These are phyloP conservation scores for Thripadectes ignobilis DNA, from an alignment of 2,797 vertebrate genomes.

Conservation along the genomic window DNA sequence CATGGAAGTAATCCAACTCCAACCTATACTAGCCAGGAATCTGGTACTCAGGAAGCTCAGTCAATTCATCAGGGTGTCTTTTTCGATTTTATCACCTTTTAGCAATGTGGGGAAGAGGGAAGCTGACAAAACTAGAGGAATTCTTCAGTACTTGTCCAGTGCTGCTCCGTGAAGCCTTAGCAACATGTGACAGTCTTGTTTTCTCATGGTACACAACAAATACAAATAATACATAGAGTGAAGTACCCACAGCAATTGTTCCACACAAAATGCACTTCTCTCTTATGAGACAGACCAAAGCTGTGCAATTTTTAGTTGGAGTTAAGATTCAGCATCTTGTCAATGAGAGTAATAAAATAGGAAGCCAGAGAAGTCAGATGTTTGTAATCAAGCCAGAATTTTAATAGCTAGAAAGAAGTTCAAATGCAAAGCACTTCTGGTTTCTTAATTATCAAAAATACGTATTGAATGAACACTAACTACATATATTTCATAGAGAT, in stretches of 20 bases:
- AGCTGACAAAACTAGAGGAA: neutral
- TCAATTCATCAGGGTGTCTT: neutral
- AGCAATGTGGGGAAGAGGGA: neutral
- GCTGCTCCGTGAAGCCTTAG: neutral
- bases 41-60: neutral
- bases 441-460: neutral
- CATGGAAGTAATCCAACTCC: neutral
- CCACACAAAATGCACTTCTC: neutral
- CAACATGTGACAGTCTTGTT: rapidly evolving
- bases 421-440: neutral
- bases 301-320: neutral
- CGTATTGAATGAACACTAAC: neutral
- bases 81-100: neutral
- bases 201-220: neutral
- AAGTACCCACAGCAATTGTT: neutral
- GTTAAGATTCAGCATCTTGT: neutral
- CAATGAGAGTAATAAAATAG: neutral
- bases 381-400: neutral
- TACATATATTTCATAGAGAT: neutral
- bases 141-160: neutral
- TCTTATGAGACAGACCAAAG: neutral
- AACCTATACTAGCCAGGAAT: neutral
- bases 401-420: neutral
- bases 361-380: neutral
- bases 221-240: neutral